Evolutionary conservation across 2,113 vertebrate species (phyloP), one percentile per base, ranked within the genome.

Genomic region (Eudyptes chrysolophus): DNA sequence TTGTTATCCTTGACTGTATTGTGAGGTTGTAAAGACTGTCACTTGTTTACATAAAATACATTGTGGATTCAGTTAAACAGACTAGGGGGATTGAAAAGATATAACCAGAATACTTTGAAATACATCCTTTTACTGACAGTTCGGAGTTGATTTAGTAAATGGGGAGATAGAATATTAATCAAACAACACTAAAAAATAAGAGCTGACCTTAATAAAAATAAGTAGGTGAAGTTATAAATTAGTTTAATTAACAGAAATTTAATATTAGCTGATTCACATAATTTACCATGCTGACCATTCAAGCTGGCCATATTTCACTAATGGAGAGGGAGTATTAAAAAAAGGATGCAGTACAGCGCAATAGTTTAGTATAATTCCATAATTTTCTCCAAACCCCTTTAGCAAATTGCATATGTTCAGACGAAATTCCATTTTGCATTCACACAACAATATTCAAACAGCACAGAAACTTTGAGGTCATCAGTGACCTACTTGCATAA

Each of bases 211-310:
- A 95, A 90, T 96, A 96, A 98, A 98, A 97, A 92, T 84, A 91
- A 94, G 78, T 58, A 95, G 69, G 62, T 95, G 74, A 98, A 97
- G 78, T 90, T 96, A 90, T 84, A 95, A 97, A 97, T 97, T 82
- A 97, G 76, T 94, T 96, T 97, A 98, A 98, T 98, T 96, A 97
- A 92, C 30, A 92, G 55, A 86, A 97, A 96, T 97, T 95, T 96
- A 92, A 61, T 89, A 95, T 92, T 92, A 83, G 76, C 88, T 96
- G 66, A 78, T 92, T 95, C 87, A 93, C 66, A 90, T 95, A 96
- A 98, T 95, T 87, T 84, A 70, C 42, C 11, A 40, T 49, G 69
- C 62, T 96, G 85, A 89, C 65, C 94, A 96, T 95, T 98, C 82
- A 93, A 90, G 65, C 64, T 97, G 42, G 42, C 42, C 42, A 42